A percentile compares a stretch with the other conserved stretches of the same genome.
phyloP scores from a whole-genome alignment of 2,797 vertebrate genomes.

The Tangara arthus region DNA sequence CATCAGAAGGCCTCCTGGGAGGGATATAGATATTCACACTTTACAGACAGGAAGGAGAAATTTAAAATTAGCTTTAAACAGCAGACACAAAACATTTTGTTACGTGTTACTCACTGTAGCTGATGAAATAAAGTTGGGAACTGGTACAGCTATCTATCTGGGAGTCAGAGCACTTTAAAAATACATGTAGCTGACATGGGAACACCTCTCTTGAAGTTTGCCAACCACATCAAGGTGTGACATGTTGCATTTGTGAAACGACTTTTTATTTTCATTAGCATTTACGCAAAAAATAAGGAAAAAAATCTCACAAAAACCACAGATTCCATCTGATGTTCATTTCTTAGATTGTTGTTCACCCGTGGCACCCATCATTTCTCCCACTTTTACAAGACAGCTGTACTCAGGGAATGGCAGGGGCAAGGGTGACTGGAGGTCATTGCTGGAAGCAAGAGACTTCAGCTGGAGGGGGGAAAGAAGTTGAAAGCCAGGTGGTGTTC shows the following conservation, averaged over 20 bases:
- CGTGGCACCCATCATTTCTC: conserved; percentile 42
- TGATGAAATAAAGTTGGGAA: conserved; percentile 56
- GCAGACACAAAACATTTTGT: conserved; percentile 64
- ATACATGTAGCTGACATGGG: conserved; percentile 50
- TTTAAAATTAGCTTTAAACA: conserved; percentile 78
- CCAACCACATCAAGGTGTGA: conserved; percentile 42
- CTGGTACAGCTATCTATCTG: conserved; percentile 65
- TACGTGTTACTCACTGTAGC: conserved; percentile 61
- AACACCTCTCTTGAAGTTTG: conserved; percentile 51
- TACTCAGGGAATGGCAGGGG: conserved; percentile 76
- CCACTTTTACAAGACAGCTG: conserved; percentile 69
- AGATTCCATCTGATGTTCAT: background rate
- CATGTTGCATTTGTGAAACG: conserved; percentile 12
- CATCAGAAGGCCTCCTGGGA: conserved; percentile 68
- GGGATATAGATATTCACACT: conserved; percentile 62
- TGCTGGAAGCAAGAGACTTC: conserved; percentile 52
- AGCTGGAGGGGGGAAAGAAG: conserved; percentile 29
- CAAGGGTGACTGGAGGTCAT: conserved; percentile 33
- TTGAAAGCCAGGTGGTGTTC: conserved; percentile 53
- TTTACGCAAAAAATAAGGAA: background rate
- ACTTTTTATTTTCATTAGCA: conserved; percentile 30
- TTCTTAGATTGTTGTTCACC: conserved; percentile 21
- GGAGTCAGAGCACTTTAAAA: conserved; percentile 68
- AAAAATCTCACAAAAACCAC: background rate
- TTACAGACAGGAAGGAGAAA: conserved; percentile 66